Evolutionary conservation across 2,113 vertebrate species (phyloP), one percentile per base, ranked within the genome.

Genomic region (Protobothrops flavoviridis): DNA sequence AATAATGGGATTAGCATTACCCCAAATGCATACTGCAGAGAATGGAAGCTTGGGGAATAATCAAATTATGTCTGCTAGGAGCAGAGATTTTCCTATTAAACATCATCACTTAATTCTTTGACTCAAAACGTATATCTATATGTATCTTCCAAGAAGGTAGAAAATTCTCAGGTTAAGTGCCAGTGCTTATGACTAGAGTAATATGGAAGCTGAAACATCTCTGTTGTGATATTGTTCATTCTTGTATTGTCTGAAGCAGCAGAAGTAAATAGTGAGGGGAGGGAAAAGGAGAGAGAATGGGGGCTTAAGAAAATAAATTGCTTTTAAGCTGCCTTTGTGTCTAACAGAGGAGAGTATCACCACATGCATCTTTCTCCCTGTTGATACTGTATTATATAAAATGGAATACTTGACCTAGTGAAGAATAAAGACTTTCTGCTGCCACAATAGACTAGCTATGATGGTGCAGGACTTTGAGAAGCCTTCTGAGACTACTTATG

Each of bases 1-100:
- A 96, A 93, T 87, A 93, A 90, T 93, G 92, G 89, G 94, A 89
- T 92, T 93, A 90, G 94, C 94, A 88, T 92, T 88, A 93, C 85
- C 86, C 39, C 87, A 92, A 94, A 92, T 48, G 94, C 94, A 85
- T 87, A 92, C 53, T 85, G 53, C 4, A 85, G 69, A 59, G 53
- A 88, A 52, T 2, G 23, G 94, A 69, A 21, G 91, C 1, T 89
- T 5, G 7, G 59, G 15, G 92, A 59, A 15, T 59, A 91, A 57
- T 59, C 53, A 2, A 59, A 92, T 91, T 56, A 69, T 20, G n/a
- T 24, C 12, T 85, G 61, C 91, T 57, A 93, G 56, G 0, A 50
- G 21, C 4, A 56, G 55, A 39, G 50, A 45, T 48, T 43, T 48
- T 23, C 95, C 91, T 56, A 52, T 0, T 21, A 86, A 20, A 90